Evolutionary conservation across 2,113 vertebrate genomes (phyloP), one percentile per base, ranked within the genome.

Genomic region (Apodemus sylvaticus): DNA sequence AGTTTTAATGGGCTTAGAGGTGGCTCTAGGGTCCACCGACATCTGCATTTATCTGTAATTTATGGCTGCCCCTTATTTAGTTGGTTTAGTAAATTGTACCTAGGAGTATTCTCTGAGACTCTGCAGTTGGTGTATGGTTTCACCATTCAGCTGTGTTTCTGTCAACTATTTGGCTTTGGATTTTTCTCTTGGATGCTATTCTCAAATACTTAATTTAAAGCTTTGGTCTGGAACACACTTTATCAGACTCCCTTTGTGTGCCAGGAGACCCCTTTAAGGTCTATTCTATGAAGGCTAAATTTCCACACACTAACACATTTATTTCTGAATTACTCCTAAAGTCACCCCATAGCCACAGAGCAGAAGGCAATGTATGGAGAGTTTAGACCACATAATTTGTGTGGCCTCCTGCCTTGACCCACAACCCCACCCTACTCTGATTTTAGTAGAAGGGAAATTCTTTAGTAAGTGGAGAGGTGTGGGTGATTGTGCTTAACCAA

Each of bases 1-100:
- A 96, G 94, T 97, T 98, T 98, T 98, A 98, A 98, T 97, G 97
- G 97, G 95, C 91, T 98, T 98, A 97, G 94, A 96, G 88, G 96
- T 98, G 97, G 97, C 97, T 97, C 93, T 94, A 45, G 95, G 97
- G 83, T 98, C 92, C 68, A 96, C 93, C 70, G 96, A 77, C 91
- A 85, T 98, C 94, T 98, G 89, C 58, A 26, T 86, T 91, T 94
- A 93, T 98, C 93, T 1, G 2, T 97, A 97, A 98, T 98, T 98
- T 98, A 98, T 8, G 5, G 96, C 94, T 6, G 42, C 94, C 91
- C 98, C 97, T 98, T 98, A 97, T 96, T 98, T 97, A 96, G 96
- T 97, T 97, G 96, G 88, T 97, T 98, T 98, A 97, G 97, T 97
- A 97, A 97, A 98, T 98, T 90, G 88, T 92, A 97, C 98, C 96